These are phyloP conservation scores for Podargus strigoides DNA, from an alignment of 2,797 vertebrate species.

Conservation along the genomic window DNA sequence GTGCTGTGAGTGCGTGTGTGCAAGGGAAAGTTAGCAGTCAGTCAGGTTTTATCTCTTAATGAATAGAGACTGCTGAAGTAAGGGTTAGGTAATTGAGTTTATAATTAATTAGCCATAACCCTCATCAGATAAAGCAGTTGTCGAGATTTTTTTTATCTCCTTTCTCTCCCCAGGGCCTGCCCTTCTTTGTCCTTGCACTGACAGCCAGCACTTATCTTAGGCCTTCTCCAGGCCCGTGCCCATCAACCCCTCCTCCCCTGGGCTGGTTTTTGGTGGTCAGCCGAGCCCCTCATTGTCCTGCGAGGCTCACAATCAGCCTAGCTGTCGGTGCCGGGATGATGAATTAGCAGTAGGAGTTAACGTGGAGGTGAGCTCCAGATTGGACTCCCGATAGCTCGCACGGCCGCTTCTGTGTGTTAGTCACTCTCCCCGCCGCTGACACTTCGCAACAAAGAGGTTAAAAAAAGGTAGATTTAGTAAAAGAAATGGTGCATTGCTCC, in stretches of 20 bases:
- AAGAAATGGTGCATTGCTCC: not conserved
- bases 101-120: constrained; percentile 98
- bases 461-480: constrained; percentile 64
- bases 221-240: constrained; percentile 48
- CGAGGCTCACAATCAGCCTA: constrained; percentile 63
- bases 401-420: constrained; percentile 47
- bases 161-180: constrained; percentile 83
- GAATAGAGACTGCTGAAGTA: constrained; percentile 92
- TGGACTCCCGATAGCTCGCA: constrained; percentile 71
- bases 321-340: constrained; percentile 82
- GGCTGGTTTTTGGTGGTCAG: constrained; percentile 68
- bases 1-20: not conserved
- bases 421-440: constrained; percentile 63
- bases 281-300: constrained; percentile 65
- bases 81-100: constrained; percentile 98
- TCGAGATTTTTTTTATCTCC: constrained; percentile 74
- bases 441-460: constrained; percentile 75
- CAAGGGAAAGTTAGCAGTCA: constrained; percentile 75
- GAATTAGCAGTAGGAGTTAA: constrained; percentile 83
- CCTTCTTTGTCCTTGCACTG: constrained; percentile 88
- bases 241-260: constrained; percentile 64
- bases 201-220: constrained; percentile 83
- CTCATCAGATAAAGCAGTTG: constrained; percentile 91
- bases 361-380: constrained; percentile 80
- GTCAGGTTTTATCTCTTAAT: constrained; percentile 88